phyloP scores from a whole-genome alignment of 2,797 vertebrate species.

The Pangasius djambal region DNA sequence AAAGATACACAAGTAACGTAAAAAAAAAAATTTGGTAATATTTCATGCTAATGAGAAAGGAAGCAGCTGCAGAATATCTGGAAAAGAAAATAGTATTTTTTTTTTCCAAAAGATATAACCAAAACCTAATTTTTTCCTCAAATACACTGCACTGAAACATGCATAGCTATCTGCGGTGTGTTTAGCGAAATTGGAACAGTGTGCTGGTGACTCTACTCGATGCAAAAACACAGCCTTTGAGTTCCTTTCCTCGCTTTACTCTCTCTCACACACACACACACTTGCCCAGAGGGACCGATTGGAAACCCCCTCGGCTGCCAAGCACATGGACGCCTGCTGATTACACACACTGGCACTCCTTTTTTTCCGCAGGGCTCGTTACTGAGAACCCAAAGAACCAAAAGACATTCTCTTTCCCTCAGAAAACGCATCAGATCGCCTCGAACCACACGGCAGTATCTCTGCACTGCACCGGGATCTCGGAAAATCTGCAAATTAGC shows the following conservation, averaged over 20 bases:
- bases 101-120: not conserved
- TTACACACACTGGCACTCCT: conserved; percentile 76
- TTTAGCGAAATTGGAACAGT: conserved; percentile 74
- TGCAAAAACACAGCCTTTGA: conserved; percentile 57
- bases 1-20: not conserved
- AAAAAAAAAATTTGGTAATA: not conserved
- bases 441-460: conserved; percentile 49
- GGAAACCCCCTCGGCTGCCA: conserved; percentile 79
- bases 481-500: conserved; percentile 54
- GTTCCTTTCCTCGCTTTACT: not conserved
- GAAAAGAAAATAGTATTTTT: not conserved
- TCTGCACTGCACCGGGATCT: conserved; percentile 42
- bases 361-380: conserved; percentile 51
- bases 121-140: not conserved
- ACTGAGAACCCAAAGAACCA: conserved; percentile 67
- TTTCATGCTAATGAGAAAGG: not conserved
- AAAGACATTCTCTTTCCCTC: conserved; percentile 25
- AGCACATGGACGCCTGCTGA: conserved; percentile 83
- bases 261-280: conserved; percentile 64
- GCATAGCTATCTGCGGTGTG: conserved; percentile 73
- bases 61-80: not conserved
- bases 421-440: conserved; percentile 44
- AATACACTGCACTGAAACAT: conserved; percentile 61
- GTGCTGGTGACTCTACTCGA: conserved; percentile 43
- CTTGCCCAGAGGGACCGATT: conserved; percentile 71